A percentile compares a stretch with the other conserved stretches of the same genome.
phyloP scores from a whole-genome alignment of 2,113 vertebrate genomes.

The Pycnonotus jocosus region DNA sequence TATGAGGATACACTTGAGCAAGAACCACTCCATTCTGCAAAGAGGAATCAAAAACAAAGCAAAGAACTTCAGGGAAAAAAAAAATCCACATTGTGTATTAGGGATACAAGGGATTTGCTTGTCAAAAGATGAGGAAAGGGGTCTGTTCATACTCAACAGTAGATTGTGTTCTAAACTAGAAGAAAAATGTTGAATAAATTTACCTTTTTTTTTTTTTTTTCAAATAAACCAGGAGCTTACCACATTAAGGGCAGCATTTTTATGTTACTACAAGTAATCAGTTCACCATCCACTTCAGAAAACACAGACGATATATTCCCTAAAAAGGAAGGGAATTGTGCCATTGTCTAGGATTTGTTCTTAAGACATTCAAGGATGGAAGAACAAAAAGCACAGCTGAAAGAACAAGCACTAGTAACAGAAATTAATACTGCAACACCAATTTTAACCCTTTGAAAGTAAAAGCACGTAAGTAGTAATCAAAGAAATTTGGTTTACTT shows the following conservation, averaged over 20 bases:
- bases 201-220: neutral
- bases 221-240: neutral
- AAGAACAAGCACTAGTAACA: neutral
- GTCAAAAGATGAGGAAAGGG: neutral
- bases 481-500: neutral
- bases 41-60: neutral
- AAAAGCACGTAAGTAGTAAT: neutral
- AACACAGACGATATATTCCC: neutral
- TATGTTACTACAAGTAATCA: neutral
- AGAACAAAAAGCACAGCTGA: neutral
- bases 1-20: neutral
- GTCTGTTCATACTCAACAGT: neutral
- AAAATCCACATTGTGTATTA: neutral
- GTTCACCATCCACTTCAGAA: neutral
- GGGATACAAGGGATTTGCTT: neutral
- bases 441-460: neutral
- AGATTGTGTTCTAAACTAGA: neutral
- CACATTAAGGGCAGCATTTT: neutral
- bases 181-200: neutral
- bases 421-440: neutral
- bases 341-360: neutral
- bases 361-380: neutral
- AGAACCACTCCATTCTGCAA: neutral
- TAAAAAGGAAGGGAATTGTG: neutral
- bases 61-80: neutral